Base-by-base conservation (phyloP, 1,140 invertebrate species). In the Telenomus remus region DNA sequence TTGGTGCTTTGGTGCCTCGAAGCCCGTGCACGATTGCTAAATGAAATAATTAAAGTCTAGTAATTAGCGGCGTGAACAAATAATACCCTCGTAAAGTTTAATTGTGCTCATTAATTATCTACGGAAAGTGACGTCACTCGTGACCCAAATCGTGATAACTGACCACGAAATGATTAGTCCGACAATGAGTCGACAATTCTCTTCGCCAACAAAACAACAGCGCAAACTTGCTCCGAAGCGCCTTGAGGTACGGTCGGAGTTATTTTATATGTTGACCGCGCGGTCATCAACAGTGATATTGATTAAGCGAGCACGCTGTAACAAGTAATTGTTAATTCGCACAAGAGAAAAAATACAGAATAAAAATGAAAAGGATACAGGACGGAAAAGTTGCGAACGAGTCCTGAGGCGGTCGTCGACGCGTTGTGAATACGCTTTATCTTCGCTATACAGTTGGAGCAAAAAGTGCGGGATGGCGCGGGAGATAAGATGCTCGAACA, bases 401-500 rank as follows among this genome's bases (percentile, higher is more conserved):
- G 63, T 65, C 69, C 59, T 54, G 49, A 11, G 75, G 69, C 75
- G 70, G 12, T 48, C 63, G 64, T 75, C 64, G 39, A 56, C 78
- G 65, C 69, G 70, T 60, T 65, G 64, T 43, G 63, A 72, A 61
- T 61, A 56, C 72, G 68, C 71, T 81, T 79, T 81, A 79, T 73
- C 72, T 76, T 70, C 42, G 46, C 50, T 34, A 34, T 34, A n/a
- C n/a, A 72, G 71, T 70, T 61, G 66, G 50, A 70, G 56, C 68
- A 83, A 83, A 81, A 82, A 75, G 68, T 77, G 76, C 74, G 48
- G 81, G 81, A 82, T 82, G 74, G 79, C 75, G 78, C 76, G 61
- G 63, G 64, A 84, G 83, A 85, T 85, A 85, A 84, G 82, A 83
- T 78, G 79, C 70, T 74, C 61, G 80, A 80, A 82, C 83, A 84